These are phyloP conservation scores for Dascyllus trimaculatus DNA, from an alignment of 2,113 vertebrate genomes.

Conservation along the genomic window DNA sequence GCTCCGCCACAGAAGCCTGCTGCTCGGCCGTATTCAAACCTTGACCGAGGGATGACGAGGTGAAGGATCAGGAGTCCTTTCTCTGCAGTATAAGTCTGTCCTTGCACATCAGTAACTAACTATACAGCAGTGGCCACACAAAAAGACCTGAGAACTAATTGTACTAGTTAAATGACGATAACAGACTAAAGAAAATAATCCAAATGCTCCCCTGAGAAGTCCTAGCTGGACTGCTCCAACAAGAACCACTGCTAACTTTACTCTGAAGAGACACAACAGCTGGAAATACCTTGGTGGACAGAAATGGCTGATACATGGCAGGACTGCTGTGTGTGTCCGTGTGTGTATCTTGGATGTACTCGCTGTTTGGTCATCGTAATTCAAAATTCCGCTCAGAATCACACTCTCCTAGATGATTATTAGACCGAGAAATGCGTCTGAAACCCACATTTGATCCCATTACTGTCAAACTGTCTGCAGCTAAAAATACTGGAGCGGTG, in stretches of 20 bases:
- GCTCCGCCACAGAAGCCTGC: slow-evolving; percentile 8
- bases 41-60: background rate
- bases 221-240: background rate
- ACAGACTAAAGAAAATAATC: background rate
- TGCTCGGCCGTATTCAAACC: background rate
- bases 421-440: slow-evolving; percentile 27
- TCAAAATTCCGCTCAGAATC: background rate
- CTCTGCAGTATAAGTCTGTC: background rate
- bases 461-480: slow-evolving; percentile 27
- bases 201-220: background rate
- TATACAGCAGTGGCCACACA: background rate
- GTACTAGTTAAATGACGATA: background rate
- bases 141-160: background rate
- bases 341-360: slow-evolving; percentile 1
- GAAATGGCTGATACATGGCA: slow-evolving; percentile 33
- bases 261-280: slow-evolving; percentile 58
- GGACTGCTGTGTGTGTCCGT: slow-evolving; percentile 2
- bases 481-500: slow-evolving; percentile 25
- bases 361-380: background rate
- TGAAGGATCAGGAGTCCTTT: background rate
- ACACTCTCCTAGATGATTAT: slow-evolving; percentile 5
- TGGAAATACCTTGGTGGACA: slow-evolving; percentile 56
- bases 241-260: slow-evolving; percentile 22
- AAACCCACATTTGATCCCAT: slow-evolving; percentile 37
- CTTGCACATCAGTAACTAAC: background rate